phyloP scores from a whole-genome alignment of 64 coral and sea anemone species.

The Astreopora myriophthalma region DNA sequence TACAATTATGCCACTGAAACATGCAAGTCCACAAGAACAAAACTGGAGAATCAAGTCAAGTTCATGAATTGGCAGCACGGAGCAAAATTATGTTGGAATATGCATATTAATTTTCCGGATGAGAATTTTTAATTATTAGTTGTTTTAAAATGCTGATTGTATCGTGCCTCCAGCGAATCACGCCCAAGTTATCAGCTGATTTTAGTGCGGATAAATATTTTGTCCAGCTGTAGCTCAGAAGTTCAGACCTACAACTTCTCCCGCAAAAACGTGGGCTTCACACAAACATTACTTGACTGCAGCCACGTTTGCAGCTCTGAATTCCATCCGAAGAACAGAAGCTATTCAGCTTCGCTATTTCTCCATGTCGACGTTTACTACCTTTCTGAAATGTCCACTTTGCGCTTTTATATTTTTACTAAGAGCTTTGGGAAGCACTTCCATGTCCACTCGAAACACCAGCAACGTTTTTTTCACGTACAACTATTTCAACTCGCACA shows the following conservation, averaged over 20 bases:
- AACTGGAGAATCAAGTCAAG: not conserved
- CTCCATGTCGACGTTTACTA: not conserved
- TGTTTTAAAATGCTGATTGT: not conserved
- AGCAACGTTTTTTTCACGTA: not conserved
- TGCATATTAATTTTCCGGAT: not conserved
- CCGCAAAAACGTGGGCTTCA: not conserved
- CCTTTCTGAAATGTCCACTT: not conserved
- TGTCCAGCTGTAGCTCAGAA: constrained; percentile 35
- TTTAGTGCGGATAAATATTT: not conserved
- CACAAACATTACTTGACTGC: not conserved
- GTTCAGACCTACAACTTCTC: not conserved
- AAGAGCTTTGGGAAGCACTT: not conserved
- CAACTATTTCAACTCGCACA: not conserved
- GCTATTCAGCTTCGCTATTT: not conserved
- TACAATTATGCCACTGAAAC: not conserved
- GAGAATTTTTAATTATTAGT: not conserved
- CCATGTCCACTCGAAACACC: not conserved
- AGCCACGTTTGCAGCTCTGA: not conserved
- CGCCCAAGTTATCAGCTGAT: not conserved
- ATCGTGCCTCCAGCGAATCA: not conserved
- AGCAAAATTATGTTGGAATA: not conserved
- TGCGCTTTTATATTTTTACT: not conserved
- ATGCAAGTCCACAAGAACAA: not conserved
- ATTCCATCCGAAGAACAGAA: not conserved
- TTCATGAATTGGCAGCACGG: not conserved